These are phyloP conservation scores for Caligus rogercresseyi DNA, from an alignment of 1,140 invertebrate species.

Conservation along the genomic window DNA sequence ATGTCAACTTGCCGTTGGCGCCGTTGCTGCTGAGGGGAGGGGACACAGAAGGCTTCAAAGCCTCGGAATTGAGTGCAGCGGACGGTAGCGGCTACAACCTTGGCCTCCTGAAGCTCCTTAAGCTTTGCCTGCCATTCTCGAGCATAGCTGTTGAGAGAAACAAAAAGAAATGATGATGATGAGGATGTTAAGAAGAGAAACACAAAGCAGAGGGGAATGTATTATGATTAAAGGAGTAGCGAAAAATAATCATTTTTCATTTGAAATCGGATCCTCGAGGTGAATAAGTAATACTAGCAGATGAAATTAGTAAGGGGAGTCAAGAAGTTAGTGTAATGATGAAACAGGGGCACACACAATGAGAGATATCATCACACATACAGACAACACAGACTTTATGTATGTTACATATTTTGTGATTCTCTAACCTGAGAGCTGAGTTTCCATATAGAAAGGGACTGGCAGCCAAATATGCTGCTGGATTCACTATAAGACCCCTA, in stretches of 20 bases:
- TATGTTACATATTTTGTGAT: too few species aligned
- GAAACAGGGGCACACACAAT: too few species aligned
- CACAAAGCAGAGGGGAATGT: not conserved
- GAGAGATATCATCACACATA: too few species aligned
- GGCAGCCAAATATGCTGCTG: constrained; percentile 13
- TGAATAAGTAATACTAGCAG: not conserved
- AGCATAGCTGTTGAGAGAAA: constrained; percentile 4
- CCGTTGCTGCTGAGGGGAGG: not conserved
- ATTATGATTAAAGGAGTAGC: not conserved
- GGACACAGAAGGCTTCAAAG: not conserved
- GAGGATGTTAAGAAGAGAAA: not conserved
- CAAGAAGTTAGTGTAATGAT: too few species aligned
- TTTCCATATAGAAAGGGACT: constrained; percentile 15
- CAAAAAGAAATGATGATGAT: not conserved
- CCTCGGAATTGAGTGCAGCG: not conserved
- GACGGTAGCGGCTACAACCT: not conserved
- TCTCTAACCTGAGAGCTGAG: constrained; percentile 10
- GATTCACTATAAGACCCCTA: constrained; percentile 9
- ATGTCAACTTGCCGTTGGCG: too few species aligned
- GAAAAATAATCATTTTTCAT: not conserved
- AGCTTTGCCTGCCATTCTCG: constrained; percentile 15
- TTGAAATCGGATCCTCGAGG: not conserved
- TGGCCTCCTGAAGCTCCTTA: constrained; percentile 10
- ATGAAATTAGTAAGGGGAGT: not conserved
- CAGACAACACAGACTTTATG: too few species aligned